Conservation (phyloP, 1,140 invertebrate species). For the Drosophila novamexicana region DNA sequence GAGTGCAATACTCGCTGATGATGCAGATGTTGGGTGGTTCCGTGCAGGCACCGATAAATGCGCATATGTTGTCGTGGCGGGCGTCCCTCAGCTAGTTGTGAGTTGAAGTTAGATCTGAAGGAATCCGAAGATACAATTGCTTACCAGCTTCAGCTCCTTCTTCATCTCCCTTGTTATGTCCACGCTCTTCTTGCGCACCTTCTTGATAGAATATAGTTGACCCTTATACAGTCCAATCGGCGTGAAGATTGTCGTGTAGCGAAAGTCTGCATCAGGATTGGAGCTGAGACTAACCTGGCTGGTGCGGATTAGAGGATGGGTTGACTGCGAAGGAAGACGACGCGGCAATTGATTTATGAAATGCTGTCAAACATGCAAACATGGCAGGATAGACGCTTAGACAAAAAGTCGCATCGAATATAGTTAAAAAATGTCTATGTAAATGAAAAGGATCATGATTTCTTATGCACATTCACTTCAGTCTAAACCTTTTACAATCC, state of each 20-base stretch:
- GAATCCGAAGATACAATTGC: slow-evolving; percentile 30
- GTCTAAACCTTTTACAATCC: too few species aligned
- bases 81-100: slow-evolving; percentile 91
- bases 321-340: slow-evolving; percentile 76
- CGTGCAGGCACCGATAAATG: slow-evolving; percentile 97
- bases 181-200: slow-evolving; percentile 92
- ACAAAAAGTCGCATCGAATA: background rate
- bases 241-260: slow-evolving; percentile 94
- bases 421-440: background rate
- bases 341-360: slow-evolving; percentile 52
- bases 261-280: slow-evolving; percentile 93
- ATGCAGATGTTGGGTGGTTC: slow-evolving; percentile 95
- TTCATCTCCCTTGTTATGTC: slow-evolving; percentile 97
- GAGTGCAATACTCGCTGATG: slow-evolving; percentile 95
- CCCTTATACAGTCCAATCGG: slow-evolving; percentile 95
- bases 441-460: background rate
- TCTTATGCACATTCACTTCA: too few species aligned
- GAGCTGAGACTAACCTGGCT: slow-evolving; percentile 94
- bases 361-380: slow-evolving; percentile 49
- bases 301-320: slow-evolving; percentile 89
- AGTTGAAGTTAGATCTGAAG: background rate
- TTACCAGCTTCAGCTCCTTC: slow-evolving; percentile 96
- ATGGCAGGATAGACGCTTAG: slow-evolving; percentile 13
- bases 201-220: slow-evolving; percentile 92
- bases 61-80: slow-evolving; percentile 95